Evolutionary conservation across 2,113 vertebrate species (phyloP).

Genomic region (Hystrix brachyura): DNA sequence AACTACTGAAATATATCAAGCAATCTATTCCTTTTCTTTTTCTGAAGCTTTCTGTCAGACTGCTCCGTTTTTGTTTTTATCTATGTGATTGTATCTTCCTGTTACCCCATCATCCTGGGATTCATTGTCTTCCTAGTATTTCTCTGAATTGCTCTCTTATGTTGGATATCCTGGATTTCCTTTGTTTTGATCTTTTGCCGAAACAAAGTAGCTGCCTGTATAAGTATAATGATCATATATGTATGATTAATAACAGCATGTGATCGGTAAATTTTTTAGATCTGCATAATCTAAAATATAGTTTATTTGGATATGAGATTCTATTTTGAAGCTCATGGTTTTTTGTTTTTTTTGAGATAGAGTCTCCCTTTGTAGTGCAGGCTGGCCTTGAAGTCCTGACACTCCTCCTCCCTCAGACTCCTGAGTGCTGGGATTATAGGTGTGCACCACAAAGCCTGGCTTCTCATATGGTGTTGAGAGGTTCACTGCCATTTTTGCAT

Average conservation of each 20-base stretch:
- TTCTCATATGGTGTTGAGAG: too few relatives aligned
- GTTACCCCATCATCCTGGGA: background rate
- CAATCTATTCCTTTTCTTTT: background rate
- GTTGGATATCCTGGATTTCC: background rate
- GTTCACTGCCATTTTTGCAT: background rate
- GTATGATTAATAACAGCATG: too few relatives aligned
- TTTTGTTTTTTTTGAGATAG: too few relatives aligned
- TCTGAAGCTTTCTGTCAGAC: background rate
- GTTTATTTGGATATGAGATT: background rate
- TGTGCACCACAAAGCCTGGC: too few relatives aligned
- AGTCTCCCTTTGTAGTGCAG: too few relatives aligned
- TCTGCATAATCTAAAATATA: background rate
- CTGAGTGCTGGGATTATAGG: too few relatives aligned
- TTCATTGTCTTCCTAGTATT: background rate
- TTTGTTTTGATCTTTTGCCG: background rate
- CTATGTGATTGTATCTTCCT: background rate
- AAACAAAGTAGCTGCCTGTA: background rate
- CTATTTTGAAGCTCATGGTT: background rate
- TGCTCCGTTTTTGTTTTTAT: background rate
- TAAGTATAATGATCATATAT: background rate
- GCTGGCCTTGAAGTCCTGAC: too few relatives aligned
- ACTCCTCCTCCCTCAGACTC: too few relatives aligned
- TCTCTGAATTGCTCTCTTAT: background rate
- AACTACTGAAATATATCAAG: background rate
- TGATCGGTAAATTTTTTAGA: background rate